These are phyloP conservation scores for Leucosticte australis DNA, from an alignment of 2,113 vertebrate genomes.

Conservation along the genomic window DNA sequence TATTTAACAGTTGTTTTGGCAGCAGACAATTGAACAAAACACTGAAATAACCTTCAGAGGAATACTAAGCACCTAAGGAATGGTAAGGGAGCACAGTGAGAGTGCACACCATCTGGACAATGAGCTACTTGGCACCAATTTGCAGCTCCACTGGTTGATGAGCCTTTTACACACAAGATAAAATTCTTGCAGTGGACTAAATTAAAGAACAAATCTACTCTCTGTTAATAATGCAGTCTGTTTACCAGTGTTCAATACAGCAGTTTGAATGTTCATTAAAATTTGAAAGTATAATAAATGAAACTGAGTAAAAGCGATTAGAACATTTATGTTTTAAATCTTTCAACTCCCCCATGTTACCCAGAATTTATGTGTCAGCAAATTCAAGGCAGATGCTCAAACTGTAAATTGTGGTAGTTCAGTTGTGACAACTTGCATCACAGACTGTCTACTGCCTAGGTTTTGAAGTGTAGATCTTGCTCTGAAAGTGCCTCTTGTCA, in stretches of 20 bases:
- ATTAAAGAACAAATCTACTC: neutral
- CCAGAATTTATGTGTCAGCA: neutral
- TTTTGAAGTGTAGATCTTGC: neutral
- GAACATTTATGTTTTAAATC: neutral
- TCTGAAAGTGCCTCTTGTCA: neutral
- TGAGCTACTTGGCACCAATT: neutral
- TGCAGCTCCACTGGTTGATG: neutral
- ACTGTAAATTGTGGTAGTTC: neutral
- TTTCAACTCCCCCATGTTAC: neutral
- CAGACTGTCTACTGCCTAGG: neutral
- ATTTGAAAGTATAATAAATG: neutral
- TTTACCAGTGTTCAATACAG: neutral
- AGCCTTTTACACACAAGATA: neutral
- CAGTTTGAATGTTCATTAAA: neutral
- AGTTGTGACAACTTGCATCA: neutral
- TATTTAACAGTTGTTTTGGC: conserved; percentile 46
- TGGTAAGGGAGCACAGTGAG: neutral
- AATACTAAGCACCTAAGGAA: conserved; percentile 11
- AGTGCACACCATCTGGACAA: conserved; percentile 14
- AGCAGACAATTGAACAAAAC: neutral
- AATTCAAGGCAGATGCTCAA: conserved; percentile 2
- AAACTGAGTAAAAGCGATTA: neutral
- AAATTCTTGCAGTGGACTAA: neutral
- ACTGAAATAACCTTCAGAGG: neutral
- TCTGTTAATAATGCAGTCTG: neutral